Evolutionary conservation across 2,888 invertebrate species (phyloP).

Genomic region (Agonopterix heracliana): DNA sequence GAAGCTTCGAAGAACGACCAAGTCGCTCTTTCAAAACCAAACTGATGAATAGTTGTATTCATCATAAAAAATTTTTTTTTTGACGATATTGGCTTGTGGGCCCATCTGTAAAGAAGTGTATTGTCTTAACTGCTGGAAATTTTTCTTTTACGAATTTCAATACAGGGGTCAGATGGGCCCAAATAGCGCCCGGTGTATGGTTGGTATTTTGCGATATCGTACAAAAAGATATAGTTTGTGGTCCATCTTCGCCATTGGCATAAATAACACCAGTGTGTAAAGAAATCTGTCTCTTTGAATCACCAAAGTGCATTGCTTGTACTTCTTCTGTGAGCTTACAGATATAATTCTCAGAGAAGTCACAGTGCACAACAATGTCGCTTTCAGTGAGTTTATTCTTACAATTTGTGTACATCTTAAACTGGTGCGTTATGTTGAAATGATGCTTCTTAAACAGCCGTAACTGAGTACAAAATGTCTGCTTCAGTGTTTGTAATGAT

Average conservation of each 20-base stretch:
- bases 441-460: constrained; percentile 2
- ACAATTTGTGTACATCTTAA: constrained; percentile 1
- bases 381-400: neutral
- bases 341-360: constrained; percentile 11
- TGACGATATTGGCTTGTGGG: constrained; percentile 22
- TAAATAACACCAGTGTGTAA: constrained; percentile 9
- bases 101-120: constrained; percentile 40
- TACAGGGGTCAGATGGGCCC: constrained; percentile 16
- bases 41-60: constrained; percentile 15
- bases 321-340: constrained; percentile 9
- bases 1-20: constrained; percentile 12
- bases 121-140: constrained; percentile 10
- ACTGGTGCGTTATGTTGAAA: constrained; percentile 2
- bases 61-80: constrained; percentile 33
- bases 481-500: constrained; percentile 1
- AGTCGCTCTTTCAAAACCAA: constrained; percentile 11
- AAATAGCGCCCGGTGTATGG: constrained; percentile 12
- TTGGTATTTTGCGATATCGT: constrained; percentile 7
- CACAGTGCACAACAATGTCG: neutral
- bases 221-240: constrained; percentile 4
- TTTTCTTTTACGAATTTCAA: constrained; percentile 9
- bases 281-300: constrained; percentile 7
- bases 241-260: neutral
- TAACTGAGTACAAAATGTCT: constrained; percentile 1
- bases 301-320: constrained; percentile 10